phyloP scores from a whole-genome alignment of 2,888 invertebrate genomes.

The Incurvaria masculella region DNA sequence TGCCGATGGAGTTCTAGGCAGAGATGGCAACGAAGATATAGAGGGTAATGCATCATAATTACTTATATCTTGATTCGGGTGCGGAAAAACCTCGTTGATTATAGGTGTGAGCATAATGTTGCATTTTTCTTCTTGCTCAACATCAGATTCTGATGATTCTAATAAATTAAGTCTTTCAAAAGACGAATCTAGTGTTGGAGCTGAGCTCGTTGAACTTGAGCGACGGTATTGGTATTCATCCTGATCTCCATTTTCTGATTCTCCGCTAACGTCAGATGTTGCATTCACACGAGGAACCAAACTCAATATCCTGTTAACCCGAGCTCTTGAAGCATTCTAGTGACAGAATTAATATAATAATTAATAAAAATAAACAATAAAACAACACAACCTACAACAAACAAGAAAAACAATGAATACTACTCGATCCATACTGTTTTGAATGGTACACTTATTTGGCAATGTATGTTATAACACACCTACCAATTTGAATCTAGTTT shows the following conservation, averaged over 20 bases:
- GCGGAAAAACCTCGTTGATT: not conserved
- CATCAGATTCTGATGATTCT: not conserved
- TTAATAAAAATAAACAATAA: too few relatives aligned
- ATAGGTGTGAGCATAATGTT: not conserved
- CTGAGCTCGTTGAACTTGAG: not conserved
- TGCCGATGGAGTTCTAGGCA: too few relatives aligned
- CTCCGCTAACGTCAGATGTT: conserved; percentile 2
- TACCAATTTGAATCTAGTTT: too few relatives aligned
- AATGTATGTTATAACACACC: not conserved
- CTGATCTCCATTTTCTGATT: conserved; percentile 1
- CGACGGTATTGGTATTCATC: not conserved
- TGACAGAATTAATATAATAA: too few relatives aligned
- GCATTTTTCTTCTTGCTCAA: not conserved
- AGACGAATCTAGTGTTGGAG: not conserved
- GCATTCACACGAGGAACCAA: not conserved
- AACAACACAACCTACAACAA: too few relatives aligned
- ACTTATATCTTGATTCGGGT: not conserved
- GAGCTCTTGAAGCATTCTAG: too few relatives aligned
- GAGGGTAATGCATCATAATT: conserved; percentile 5
- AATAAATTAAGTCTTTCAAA: conserved; percentile 1
- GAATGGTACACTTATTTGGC: not conserved
- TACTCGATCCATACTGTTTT: too few relatives aligned
- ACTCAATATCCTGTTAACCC: too few relatives aligned
- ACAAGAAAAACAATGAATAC: too few relatives aligned
- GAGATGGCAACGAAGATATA: not conserved